phyloP scores from a whole-genome alignment of 2,113 vertebrate species.

The Sprattus sprattus region DNA sequence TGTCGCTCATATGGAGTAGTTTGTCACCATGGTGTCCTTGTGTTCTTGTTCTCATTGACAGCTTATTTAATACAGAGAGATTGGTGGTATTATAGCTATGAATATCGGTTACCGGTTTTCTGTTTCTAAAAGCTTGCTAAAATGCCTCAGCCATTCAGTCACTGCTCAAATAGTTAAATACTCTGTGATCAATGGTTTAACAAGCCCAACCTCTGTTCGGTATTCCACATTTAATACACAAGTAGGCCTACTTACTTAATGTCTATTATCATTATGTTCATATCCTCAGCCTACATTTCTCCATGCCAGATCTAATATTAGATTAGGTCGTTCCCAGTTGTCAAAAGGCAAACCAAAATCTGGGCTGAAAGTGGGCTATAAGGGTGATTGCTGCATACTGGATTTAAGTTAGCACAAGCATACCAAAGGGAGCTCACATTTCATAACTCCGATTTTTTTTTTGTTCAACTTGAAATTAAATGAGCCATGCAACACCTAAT shows the following conservation, averaged over 20 bases:
- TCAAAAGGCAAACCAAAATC: neutral
- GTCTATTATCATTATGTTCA: neutral
- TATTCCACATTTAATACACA: neutral
- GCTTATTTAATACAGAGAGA: neutral
- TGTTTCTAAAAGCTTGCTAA: neutral
- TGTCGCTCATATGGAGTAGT: neutral
- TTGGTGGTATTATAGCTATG: neutral
- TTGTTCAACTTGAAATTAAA: too few relatives aligned
- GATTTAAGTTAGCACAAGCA: neutral
- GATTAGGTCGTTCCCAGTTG: neutral
- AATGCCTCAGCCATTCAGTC: neutral
- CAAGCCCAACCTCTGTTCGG: neutral
- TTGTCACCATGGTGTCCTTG: neutral
- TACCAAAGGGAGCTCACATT: neutral
- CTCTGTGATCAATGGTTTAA: too few relatives aligned
- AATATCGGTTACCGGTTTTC: neutral
- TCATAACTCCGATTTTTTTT: neutral
- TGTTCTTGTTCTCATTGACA: neutral
- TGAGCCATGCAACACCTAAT: too few relatives aligned
- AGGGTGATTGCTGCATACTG: neutral
- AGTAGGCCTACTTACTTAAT: neutral
- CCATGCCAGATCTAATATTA: neutral
- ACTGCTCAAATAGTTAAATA: too few relatives aligned
- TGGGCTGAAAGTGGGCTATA: constrained; percentile 6
- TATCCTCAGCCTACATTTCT: neutral